Percentiles rank a stretch among this genome's conserved stretches.
Evolutionary conservation across 2,888 invertebrate species (phyloP).

Genomic region (Drosophila anomelani): DNA sequence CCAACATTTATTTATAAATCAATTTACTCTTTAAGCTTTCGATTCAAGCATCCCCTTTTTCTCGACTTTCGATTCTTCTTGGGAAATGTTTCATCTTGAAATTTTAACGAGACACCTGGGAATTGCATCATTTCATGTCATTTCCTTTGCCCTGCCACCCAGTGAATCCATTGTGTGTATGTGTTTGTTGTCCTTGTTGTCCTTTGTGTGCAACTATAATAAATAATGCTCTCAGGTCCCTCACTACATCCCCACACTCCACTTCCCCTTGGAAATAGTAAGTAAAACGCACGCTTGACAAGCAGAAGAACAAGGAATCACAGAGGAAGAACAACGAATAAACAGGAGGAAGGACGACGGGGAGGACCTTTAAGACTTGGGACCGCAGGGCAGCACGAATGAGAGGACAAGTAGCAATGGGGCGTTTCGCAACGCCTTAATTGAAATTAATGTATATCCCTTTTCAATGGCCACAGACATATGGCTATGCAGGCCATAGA

Average conservation of each 20-base stretch:
- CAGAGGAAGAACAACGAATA: constrained; percentile 27
- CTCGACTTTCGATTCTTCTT: constrained; percentile 27
- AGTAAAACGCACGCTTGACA: constrained; percentile 60
- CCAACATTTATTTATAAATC: background rate
- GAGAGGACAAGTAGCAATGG: constrained; percentile 54
- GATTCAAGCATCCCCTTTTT: constrained; percentile 18
- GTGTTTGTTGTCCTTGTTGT: constrained; percentile 58
- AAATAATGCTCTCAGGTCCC: constrained; percentile 66
- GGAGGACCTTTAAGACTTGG: constrained; percentile 14
- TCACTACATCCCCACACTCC: constrained; percentile 6
- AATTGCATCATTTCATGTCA: constrained; percentile 70
- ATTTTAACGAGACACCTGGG: constrained; percentile 77
- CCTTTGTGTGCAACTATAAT: constrained; percentile 74
- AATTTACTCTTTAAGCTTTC: background rate
- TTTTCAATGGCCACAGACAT: constrained; percentile 66
- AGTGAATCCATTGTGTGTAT: constrained; percentile 47
- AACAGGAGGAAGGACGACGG: constrained; percentile 11
- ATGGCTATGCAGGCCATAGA: constrained; percentile 10
- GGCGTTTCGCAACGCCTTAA: constrained; percentile 65
- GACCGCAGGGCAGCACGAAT: constrained; percentile 28
- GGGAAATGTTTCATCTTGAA: constrained; percentile 46
- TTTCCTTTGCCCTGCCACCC: constrained; percentile 43
- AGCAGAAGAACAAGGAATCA: constrained; percentile 47
- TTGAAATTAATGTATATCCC: constrained; percentile 80
- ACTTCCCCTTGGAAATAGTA: constrained; percentile 3